Evolutionary conservation across 1,140 invertebrate species (phyloP).

Genomic region (Mylabris phalerata): DNA sequence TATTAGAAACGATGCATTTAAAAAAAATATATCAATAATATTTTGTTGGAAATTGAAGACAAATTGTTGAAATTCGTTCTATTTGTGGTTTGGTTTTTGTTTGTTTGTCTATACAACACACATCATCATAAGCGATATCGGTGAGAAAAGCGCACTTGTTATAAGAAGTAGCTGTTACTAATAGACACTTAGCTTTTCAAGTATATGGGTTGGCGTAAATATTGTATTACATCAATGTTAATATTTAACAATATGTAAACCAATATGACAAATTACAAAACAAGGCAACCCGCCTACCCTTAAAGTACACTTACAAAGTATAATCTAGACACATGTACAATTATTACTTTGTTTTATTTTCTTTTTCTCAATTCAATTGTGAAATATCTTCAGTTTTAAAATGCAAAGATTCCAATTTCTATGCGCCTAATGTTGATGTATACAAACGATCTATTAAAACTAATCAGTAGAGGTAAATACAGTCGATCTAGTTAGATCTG

Average conservation of each 20-base stretch:
- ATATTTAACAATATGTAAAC: conserved; percentile 35
- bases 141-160: conserved; percentile 26
- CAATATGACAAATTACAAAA: conserved; percentile 15
- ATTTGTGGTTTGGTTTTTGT: conserved; percentile 4
- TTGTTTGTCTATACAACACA: not conserved
- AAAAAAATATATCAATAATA: too few relatives aligned
- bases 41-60: too few relatives aligned
- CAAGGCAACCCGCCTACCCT: too few relatives aligned
- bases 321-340: too few relatives aligned
- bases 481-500: too few relatives aligned
- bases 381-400: too few relatives aligned
- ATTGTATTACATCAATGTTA: conserved; percentile 30
- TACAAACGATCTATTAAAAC: conserved; percentile 11
- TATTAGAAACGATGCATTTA: too few relatives aligned
- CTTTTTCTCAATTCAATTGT: too few relatives aligned
- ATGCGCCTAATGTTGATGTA: not conserved
- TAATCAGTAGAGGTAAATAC: not conserved
- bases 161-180: conserved; percentile 36
- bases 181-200: conserved; percentile 35
- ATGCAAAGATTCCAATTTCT: too few relatives aligned
- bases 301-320: too few relatives aligned
- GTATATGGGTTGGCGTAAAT: conserved; percentile 29
- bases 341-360: too few relatives aligned
- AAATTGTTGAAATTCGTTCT: not conserved
- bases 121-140: conserved; percentile 5